phyloP scores from a whole-genome alignment of 1,140 invertebrate genomes.

The Dufourea novaeangliae region DNA sequence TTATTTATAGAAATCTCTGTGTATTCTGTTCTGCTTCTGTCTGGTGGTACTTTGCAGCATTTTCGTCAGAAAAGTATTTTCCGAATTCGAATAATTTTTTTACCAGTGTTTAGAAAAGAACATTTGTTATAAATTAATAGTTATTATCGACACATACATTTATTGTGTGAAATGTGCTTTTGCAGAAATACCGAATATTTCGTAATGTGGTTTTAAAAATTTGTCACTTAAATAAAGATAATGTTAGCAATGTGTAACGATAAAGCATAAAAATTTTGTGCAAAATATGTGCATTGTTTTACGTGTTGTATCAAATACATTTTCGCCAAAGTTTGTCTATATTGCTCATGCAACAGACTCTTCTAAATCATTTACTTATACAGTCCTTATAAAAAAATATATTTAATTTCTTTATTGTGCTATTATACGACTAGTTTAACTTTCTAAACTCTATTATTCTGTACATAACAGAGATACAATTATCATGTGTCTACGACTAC shows the following conservation, averaged over 20 bases:
- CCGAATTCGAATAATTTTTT: conserved; percentile 27
- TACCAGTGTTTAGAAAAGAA: neutral
- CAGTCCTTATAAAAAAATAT: neutral
- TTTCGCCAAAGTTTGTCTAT: neutral
- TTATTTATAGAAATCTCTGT: conserved; percentile 81
- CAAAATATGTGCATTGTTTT: conserved; percentile 10
- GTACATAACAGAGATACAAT: conserved; percentile 36
- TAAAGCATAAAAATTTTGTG: neutral
- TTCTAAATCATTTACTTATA: neutral
- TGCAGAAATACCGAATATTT: neutral
- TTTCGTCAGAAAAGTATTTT: conserved; percentile 67
- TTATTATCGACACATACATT: neutral
- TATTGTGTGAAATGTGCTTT: conserved; percentile 4
- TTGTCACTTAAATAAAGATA: neutral
- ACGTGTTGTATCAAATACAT: neutral
- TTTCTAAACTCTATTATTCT: neutral
- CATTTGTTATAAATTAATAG: conserved; percentile 20
- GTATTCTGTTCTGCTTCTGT: conserved; percentile 76
- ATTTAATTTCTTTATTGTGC: conserved; percentile 2
- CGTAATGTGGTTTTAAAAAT: conserved; percentile 5
- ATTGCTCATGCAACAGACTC: neutral
- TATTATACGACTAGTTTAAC: neutral
- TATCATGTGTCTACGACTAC: conserved; percentile 81
- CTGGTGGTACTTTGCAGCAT: conserved; percentile 73
- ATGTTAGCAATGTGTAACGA: neutral